A percentile compares a stretch with the other conserved stretches of the same genome.
These are phyloP conservation scores for Lophius americanus DNA, from an alignment of 2,797 vertebrate species.

Conservation along the genomic window DNA sequence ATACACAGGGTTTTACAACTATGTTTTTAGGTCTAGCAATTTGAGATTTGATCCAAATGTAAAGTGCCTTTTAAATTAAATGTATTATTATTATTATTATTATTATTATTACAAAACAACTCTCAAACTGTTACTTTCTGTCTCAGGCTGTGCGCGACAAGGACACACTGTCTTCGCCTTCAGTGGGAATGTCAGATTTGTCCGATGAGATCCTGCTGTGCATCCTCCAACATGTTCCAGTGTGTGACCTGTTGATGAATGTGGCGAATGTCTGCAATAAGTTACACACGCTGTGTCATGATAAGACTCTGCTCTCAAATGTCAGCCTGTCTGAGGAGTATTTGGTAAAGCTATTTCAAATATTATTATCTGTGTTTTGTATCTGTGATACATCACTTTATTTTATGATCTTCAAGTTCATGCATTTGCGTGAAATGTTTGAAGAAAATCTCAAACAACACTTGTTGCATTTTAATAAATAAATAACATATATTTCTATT, in stretches of 20 bases:
- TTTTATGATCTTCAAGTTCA: not conserved
- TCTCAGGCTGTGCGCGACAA: conserved; percentile 71
- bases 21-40: too few species aligned
- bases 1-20: too few species aligned
- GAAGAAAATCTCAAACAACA: not conserved
- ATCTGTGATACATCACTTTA: conserved; percentile 1
- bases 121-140: not conserved
- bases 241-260: conserved; percentile 88
- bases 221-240: conserved; percentile 89
- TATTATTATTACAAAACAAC: not conserved
- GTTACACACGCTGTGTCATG: conserved; percentile 86
- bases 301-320: conserved; percentile 90
- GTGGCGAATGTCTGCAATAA: conserved; percentile 90
- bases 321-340: conserved; percentile 91
- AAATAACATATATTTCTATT: not conserved
- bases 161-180: conserved; percentile 64
- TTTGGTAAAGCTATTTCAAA: conserved; percentile 75
- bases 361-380: not conserved
- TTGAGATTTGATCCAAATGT: too few species aligned
- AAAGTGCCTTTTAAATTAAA: too few species aligned
- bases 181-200: conserved; percentile 88
- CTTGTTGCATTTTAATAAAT: not conserved
- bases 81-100: too few species aligned
- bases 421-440: not conserved
- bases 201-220: conserved; percentile 95